Percentiles rank a stretch among this genome's conserved stretches.
Conservation (phyloP, 2,797 vertebrate species). For the Intellagama lesueurii region DNA sequence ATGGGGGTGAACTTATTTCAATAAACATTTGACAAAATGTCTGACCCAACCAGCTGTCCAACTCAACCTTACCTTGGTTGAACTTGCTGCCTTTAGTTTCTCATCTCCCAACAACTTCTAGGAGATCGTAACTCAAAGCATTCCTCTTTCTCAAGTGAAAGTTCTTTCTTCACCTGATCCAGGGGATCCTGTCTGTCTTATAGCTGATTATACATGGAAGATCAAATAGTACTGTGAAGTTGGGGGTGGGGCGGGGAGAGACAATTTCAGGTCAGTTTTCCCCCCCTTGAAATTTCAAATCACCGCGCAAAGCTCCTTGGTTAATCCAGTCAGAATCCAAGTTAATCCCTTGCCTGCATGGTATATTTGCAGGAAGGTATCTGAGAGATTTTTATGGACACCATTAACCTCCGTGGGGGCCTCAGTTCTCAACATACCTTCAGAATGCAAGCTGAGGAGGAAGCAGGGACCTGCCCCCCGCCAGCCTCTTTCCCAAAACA, state of each 20-base stretch:
- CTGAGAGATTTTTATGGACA: slow-evolving; percentile 65
- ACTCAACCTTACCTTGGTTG: slow-evolving; percentile 17
- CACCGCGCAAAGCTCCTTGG: slow-evolving; percentile 32
- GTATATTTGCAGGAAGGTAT: slow-evolving; percentile 43
- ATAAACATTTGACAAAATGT: background rate
- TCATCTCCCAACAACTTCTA: background rate
- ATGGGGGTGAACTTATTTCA: background rate
- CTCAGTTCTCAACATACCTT: slow-evolving; percentile 49
- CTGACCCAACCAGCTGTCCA: background rate
- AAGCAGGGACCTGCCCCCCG: slow-evolving; percentile 59
- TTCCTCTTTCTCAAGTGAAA: slow-evolving; percentile 60
- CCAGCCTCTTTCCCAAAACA: slow-evolving; percentile 40
- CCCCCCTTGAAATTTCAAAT: slow-evolving; percentile 21
- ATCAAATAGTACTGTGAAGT: slow-evolving; percentile 48
- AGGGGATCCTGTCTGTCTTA: slow-evolving; percentile 38
- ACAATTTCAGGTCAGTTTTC: slow-evolving; percentile 40
- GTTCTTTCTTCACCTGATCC: slow-evolving; percentile 57
- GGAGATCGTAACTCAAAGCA: slow-evolving; percentile 38
- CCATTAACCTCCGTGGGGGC: slow-evolving; percentile 41
- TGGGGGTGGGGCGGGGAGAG: background rate
- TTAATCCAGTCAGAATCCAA: slow-evolving; percentile 58
- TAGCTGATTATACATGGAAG: slow-evolving; percentile 44
- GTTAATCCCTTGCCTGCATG: slow-evolving; percentile 56
- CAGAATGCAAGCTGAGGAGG: slow-evolving; percentile 43
- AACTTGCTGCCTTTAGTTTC: slow-evolving; percentile 53